phyloP scores from a whole-genome alignment of 1,140 invertebrate genomes.

The Aplysia californica region DNA sequence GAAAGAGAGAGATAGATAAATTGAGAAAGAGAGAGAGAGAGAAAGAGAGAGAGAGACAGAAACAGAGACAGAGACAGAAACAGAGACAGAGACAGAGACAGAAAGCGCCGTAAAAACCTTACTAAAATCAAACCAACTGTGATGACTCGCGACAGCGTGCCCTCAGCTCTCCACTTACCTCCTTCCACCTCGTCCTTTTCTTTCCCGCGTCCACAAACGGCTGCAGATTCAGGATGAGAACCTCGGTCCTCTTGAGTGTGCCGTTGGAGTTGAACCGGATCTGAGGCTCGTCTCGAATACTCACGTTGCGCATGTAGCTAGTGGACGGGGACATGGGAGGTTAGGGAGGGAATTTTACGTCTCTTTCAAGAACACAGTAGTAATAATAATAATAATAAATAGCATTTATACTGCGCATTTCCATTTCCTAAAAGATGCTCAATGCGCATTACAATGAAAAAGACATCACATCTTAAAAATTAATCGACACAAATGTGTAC shows the following conservation, averaged over 20 bases:
- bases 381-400: not conserved
- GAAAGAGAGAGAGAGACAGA: not conserved
- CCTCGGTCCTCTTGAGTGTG: slow-evolving; percentile 65
- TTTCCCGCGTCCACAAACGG: slow-evolving; percentile 71
- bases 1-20: not conserved
- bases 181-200: slow-evolving; percentile 78
- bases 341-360: too few relatives aligned
- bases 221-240: slow-evolving; percentile 91
- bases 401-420: not conserved
- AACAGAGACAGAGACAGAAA: not conserved
- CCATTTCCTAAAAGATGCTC: not conserved
- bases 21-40: not conserved
- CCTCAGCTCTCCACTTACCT: slow-evolving; percentile 73
- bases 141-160: not conserved
- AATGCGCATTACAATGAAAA: not conserved
- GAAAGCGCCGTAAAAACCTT: too few relatives aligned
- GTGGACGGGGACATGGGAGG: not conserved
- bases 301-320: slow-evolving; percentile 82
- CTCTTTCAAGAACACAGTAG: too few relatives aligned
- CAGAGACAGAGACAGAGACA: not conserved
- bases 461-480: not conserved
- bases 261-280: slow-evolving; percentile 91
- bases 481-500: too few relatives aligned
- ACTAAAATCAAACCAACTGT: too few relatives aligned
- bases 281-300: slow-evolving; percentile 80